Evolutionary conservation across 2,113 vertebrate species (phyloP).

Genomic region (Perognathus longimembris): DNA sequence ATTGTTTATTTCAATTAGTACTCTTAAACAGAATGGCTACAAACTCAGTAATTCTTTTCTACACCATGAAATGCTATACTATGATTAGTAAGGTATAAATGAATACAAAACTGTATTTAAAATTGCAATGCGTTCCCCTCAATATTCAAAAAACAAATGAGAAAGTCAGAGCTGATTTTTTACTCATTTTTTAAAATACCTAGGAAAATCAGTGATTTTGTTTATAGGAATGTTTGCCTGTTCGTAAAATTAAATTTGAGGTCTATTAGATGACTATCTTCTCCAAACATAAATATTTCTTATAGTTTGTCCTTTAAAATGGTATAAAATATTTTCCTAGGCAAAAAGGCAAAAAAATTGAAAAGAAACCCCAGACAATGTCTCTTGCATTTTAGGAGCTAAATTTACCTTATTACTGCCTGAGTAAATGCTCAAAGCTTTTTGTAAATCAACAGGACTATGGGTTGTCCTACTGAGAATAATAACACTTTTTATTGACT

Average conservation of each 20-base stretch:
- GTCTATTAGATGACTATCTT: constrained; percentile 41
- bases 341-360: constrained; percentile 50
- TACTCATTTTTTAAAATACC: constrained; percentile 40
- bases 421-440: constrained; percentile 55
- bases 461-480: constrained; percentile 63
- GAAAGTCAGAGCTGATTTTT: constrained; percentile 44
- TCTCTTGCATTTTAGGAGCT: constrained; percentile 33
- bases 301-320: constrained; percentile 54
- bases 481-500: constrained; percentile 63
- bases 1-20: constrained; percentile 53
- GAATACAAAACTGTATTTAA: constrained; percentile 39
- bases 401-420: constrained; percentile 44
- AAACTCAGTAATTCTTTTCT: constrained; percentile 8
- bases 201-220: constrained; percentile 61
- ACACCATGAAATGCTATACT: constrained; percentile 11
- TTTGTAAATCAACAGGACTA: constrained; percentile 58
- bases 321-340: constrained; percentile 32
- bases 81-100: constrained; percentile 45
- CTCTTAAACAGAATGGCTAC: not conserved
- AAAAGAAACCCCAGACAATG: constrained; percentile 6
- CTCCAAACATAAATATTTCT: constrained; percentile 58
- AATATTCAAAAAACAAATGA: not conserved
- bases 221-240: constrained; percentile 51
- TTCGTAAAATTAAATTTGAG: constrained; percentile 57
- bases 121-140: constrained; percentile 20